Percentiles rank a stretch among this genome's conserved stretches.
These are phyloP conservation scores for Muscicapa striata DNA, from an alignment of 2,797 vertebrate species.

Conservation along the genomic window DNA sequence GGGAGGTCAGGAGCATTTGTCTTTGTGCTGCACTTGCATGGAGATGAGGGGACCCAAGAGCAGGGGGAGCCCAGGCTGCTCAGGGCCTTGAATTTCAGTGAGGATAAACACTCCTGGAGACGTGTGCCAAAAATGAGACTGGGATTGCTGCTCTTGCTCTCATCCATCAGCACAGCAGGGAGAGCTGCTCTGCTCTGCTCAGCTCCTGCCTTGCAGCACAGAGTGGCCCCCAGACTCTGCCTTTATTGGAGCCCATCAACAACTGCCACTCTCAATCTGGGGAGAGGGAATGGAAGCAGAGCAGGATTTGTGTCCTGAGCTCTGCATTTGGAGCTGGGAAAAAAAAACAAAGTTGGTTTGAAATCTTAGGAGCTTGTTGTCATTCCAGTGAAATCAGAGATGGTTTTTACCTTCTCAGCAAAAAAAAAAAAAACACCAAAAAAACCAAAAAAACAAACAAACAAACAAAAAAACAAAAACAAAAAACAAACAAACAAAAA, in stretches of 20 bases:
- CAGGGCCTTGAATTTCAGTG: not conserved
- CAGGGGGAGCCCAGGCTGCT: not conserved
- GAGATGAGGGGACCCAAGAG: not conserved
- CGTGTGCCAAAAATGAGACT: not conserved
- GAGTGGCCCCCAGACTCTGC: not conserved
- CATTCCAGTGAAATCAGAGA: not conserved
- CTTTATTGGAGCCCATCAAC: not conserved
- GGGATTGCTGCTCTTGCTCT: not conserved
- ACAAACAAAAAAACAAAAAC: no score
- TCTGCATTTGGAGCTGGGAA: rapidly evolving
- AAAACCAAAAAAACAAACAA: no score
- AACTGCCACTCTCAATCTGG: constrained; percentile 11
- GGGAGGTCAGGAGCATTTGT: not conserved
- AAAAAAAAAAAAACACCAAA: not conserved
- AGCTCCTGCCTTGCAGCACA: not conserved
- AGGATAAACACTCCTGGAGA: not conserved
- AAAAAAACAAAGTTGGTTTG: not conserved
- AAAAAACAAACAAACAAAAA: no score
- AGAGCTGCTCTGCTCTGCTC: not conserved
- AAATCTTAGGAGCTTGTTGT: no score
- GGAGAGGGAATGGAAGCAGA: not conserved
- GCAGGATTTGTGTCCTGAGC: not conserved
- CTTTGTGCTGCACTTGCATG: not conserved
- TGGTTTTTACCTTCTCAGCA: no score
- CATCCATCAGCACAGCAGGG: not conserved